Evolutionary conservation across 1,140 invertebrate species (phyloP), one percentile per base, ranked within the genome.

Genomic region (Lucilia sericata): DNA sequence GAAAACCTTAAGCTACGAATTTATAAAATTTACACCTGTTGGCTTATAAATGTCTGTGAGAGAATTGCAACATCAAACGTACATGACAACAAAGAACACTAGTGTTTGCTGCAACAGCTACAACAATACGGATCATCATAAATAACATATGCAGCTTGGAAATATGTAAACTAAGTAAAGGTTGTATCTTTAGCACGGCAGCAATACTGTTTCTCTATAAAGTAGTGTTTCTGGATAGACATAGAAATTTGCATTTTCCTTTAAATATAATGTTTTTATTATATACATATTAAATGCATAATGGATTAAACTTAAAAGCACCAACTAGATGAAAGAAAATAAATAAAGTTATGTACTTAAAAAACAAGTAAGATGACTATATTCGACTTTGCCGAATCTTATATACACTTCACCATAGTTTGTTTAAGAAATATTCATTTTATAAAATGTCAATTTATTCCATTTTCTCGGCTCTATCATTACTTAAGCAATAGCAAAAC

Each of bases 21-120:
- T 70, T 70, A 70, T 70, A 70, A 70, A 70, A 70, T 70, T 21
- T 70, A 70, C 65, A 70, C 65, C 65, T 70, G 60, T 70, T 70
- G 60, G 60, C 60, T 70, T 70, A 25, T 17, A 51, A 12, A 51
- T 51, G 36, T 36, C 36, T 42, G 42, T 42, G 42, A 2, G 2
- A 55, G 19, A 70, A 17, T 17, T 70, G 19, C 60, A 70, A 21
- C 3, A 70, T 19, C 60, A 10, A 70, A 70, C n/a, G 5, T 3
- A 21, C 17, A 70, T 21, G 60, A 60, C 60, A 70, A 70, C 17
- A 70, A 21, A 70, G 25, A 70, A 25, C 19, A 70, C 19, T 17
- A 14, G 0, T 1, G 17, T 14, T 12, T 60, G 5, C 13, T 14
- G 51, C 19, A 21, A 17, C 13, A 10, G 60, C 60, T 70, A 25